Evolutionary conservation across 2,113 vertebrate genomes (phyloP), one percentile per base, ranked within the genome.

Genomic region (Neopipo cinnamomea): DNA sequence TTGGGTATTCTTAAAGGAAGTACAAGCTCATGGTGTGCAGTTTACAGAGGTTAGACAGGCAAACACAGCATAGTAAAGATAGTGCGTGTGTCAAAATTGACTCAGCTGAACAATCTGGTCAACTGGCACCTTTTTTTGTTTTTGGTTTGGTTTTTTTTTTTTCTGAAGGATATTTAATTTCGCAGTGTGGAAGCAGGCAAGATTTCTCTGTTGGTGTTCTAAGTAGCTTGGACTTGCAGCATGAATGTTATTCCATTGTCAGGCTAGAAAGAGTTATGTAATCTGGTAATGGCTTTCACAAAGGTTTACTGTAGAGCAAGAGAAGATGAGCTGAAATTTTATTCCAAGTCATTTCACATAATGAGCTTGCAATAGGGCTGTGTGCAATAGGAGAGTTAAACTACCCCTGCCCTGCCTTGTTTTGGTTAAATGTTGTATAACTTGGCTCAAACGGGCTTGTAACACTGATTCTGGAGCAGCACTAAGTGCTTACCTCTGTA

Each of bases 351-450:
- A 83, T 90, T 91, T 61, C 37, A 65, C 59, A 21, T 91, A 66
- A 59, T 53, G 19, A 89, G 42, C 27, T 92, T 91, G 27, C 61
- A 93, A 30, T 71, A 83, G 56, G 37, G 10, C 53, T 56, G 8
- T 55, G 59, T 62, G 42, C 55, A 91, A 77, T 20, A 84, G 37
- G 28, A 74, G 41, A 77, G 23, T 17, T 68, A 77, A 89, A n/a
- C 22, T 24, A 84, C 49, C 49, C 58, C 62, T 68, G 53, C 72
- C 80, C 39, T 89, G 50, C 50, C 68, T 77, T 84, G 50, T 71
- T 91, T 88, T 91, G 55, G 66, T 91, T 93, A 82, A 77, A 46
- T 63, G 52, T 91, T 95, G 52, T 39, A 33, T 79, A 90, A 82
- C 58, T 85, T 88, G 71, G 56, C 85, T 68, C 0, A 3, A 67